Base-by-base conservation (phyloP, 2,113 vertebrate genomes). In the Vanacampus margaritifer region DNA sequence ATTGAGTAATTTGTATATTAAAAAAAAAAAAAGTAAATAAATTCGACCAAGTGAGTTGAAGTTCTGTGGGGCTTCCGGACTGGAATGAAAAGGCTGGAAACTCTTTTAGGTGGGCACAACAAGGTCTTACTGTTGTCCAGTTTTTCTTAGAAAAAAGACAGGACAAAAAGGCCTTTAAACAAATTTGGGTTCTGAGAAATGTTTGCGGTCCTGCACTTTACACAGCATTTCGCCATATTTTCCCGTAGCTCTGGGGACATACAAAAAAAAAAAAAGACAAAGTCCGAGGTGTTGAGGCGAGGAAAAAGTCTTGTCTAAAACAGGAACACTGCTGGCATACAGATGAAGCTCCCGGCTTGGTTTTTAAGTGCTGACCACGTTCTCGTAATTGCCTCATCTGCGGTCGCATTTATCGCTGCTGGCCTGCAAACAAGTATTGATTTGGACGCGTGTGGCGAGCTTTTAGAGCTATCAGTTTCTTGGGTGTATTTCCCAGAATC, bases 401-500 rank as follows among this genome's bases (percentile, higher is more conserved):
- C 53, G 71, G 71, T 72, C 59, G 26, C 50, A 71, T 74, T 76
- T 51, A 66, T 84, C 64, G 58, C 61, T n/a, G 41, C 50, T 73
- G 69, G 54, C 35, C 32, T 68, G 75, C 43, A 68, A 64, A 79
- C 68, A 59, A 58, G 53, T 86, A 89, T 90, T 80, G 88, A 88
- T 90, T 76, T 76, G 67, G 32, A 28, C 16, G 14, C 3, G 54
- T 67, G 78, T 75, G 65, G 68, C 70, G 78, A 78, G 68, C 51
- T 73, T 84, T 67, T 82, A 59, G 50, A 69, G 78, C 71, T 81
- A 85, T 86, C 85, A 78, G 76, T 83, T 57, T 82, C 80, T 75
- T 74, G 64, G 80, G 68, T 58, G 76, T 72, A 76, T 84, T 90
- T 90, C 83, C 87, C 82, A 81, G 82, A 87, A 89, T 75, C 58